Conservation (phyloP, 2,888 invertebrate genomes). For the Linnaemya tessellans region DNA sequence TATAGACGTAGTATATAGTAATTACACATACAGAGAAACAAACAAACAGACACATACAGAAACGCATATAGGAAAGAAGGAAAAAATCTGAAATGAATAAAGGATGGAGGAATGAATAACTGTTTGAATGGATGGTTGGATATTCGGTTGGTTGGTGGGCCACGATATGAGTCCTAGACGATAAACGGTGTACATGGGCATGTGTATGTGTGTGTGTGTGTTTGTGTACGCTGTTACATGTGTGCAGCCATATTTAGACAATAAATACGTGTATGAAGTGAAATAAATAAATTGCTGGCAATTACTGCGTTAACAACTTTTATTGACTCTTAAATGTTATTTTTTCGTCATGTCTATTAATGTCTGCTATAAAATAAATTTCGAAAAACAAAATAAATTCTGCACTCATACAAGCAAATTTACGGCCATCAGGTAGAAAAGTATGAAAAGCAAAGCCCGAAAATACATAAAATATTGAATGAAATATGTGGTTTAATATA, state of each 20-base stretch:
- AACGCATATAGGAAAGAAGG: conserved; percentile 23
- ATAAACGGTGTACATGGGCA: neutral
- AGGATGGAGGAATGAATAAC: conserved; percentile 33
- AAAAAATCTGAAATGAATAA: conserved; percentile 56
- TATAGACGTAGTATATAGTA: too few relatives aligned
- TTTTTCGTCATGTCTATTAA: conserved; percentile 73
- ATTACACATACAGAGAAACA: conserved; percentile 62
- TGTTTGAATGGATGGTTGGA: conserved; percentile 27
- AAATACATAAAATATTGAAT: conserved; percentile 46
- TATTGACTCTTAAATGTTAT: conserved; percentile 83
- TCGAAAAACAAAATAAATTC: conserved; percentile 43
- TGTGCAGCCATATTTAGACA: conserved; percentile 64
- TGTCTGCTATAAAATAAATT: conserved; percentile 68
- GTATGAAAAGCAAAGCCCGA: conserved; percentile 38
- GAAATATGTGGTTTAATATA: conserved; percentile 58
- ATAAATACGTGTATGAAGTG: conserved; percentile 73
- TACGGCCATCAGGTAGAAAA: neutral
- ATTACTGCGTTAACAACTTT: conserved; percentile 84
- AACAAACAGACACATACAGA: conserved; percentile 40
- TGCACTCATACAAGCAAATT: neutral
- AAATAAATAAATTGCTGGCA: conserved; percentile 84
- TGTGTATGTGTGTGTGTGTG: conserved; percentile 22
- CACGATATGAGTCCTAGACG: conserved; percentile 23
- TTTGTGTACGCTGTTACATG: neutral
- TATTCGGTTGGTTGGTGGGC: conserved; percentile 33